These are phyloP conservation scores for Archips crataeganus DNA, from an alignment of 2,888 invertebrate species.

Conservation along the genomic window DNA sequence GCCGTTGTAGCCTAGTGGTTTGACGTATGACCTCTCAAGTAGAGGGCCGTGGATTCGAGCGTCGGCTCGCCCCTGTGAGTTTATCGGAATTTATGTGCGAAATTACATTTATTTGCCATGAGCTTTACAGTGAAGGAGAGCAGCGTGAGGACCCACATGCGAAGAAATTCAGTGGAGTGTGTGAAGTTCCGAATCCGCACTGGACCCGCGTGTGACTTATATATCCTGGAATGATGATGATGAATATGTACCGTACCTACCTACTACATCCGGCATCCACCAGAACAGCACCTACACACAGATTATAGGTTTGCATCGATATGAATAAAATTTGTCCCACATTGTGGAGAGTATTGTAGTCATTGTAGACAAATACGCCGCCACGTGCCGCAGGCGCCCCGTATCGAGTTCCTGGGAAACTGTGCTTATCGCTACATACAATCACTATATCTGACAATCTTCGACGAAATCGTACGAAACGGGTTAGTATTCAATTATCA, in stretches of 20 bases:
- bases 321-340: slow-evolving; percentile 31
- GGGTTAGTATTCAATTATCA: slow-evolving; percentile 6
- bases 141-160: too few species aligned
- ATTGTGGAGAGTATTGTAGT: not conserved
- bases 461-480: not conserved
- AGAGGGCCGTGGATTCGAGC: too few species aligned
- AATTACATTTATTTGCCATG: too few species aligned
- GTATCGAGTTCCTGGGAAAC: slow-evolving; percentile 41
- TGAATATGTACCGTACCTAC: not conserved
- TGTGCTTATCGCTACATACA: slow-evolving; percentile 16
- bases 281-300: not conserved
- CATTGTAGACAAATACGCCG: slow-evolving; percentile 16
- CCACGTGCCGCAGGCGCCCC: slow-evolving; percentile 27
- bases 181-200: too few species aligned
- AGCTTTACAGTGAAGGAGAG: too few species aligned
- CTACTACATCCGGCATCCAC: not conserved
- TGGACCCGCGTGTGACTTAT: too few species aligned
- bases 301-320: slow-evolving; percentile 16
- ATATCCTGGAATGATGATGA: too few species aligned
- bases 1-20: too few species aligned
- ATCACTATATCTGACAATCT: slow-evolving; percentile 11
- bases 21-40: too few species aligned
- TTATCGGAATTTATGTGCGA: too few species aligned
- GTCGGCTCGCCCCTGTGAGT: too few species aligned
- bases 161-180: too few species aligned